These are phyloP conservation scores for Sebastes baramenuke DNA, from an alignment of 2,797 vertebrate species.

Conservation along the genomic window DNA sequence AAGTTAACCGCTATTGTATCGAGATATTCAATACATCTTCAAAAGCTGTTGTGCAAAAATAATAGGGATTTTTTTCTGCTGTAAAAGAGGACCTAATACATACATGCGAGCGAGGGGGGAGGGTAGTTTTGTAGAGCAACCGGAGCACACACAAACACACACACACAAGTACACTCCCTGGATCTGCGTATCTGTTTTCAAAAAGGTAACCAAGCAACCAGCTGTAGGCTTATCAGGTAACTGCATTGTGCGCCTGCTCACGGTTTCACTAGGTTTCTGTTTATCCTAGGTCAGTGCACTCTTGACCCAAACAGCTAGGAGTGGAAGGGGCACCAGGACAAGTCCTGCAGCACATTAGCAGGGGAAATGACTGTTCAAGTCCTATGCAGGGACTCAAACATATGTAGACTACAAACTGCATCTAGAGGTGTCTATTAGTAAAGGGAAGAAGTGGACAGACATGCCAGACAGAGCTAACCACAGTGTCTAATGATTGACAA, in stretches of 20 bases:
- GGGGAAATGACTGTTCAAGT: neutral
- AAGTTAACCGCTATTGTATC: neutral
- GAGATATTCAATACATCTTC: neutral
- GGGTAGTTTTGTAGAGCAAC: constrained; percentile 49
- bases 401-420: neutral
- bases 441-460: neutral
- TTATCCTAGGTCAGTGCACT: constrained; percentile 39
- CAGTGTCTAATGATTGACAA: neutral
- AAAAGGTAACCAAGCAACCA: constrained; percentile 82
- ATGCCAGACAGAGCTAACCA: neutral
- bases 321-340: neutral
- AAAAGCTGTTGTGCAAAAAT: neutral
- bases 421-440: neutral
- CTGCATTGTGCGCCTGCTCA: constrained; percentile 51
- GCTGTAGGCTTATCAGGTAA: constrained; percentile 78
- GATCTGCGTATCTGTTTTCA: constrained; percentile 68
- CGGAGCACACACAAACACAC: neutral
- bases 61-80: neutral
- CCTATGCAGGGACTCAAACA: neutral
- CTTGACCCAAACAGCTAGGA: constrained; percentile 25
- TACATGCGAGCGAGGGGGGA: constrained; percentile 37
- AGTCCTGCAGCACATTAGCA: neutral
- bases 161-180: constrained; percentile 30
- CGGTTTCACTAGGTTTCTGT: constrained; percentile 39
- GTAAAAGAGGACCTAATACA: constrained; percentile 15